These are phyloP conservation scores for Creontiades dilutus DNA, from an alignment of 2,888 invertebrate genomes.

Conservation along the genomic window DNA sequence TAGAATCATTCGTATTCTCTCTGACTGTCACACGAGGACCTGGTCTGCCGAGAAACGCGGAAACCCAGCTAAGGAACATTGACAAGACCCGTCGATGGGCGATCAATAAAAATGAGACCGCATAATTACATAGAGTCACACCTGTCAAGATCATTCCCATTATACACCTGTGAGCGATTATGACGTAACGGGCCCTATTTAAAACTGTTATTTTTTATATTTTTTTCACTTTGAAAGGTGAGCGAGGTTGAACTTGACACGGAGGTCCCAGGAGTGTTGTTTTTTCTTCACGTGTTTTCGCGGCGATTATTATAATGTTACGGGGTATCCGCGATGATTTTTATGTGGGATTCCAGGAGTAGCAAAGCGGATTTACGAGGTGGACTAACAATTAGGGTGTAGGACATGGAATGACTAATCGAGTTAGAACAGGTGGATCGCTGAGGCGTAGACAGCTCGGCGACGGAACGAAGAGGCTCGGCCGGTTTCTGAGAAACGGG, in stretches of 20 bases:
- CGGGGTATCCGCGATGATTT: not conserved
- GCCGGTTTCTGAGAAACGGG: not conserved
- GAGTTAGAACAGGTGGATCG: not conserved
- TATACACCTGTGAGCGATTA: conserved; percentile 46
- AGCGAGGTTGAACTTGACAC: conserved; percentile 12
- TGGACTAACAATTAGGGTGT: not conserved
- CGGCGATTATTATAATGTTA: not conserved
- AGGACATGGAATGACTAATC: not conserved
- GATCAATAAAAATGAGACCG: conserved; percentile 12
- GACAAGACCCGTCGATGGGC: not conserved
- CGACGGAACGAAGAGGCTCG: not conserved
- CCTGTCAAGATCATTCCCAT: conserved; percentile 39
- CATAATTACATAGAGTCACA: conserved; percentile 18
- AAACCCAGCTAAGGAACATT: not conserved
- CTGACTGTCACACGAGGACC: too few relatives aligned
- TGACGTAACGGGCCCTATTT: conserved; percentile 2
- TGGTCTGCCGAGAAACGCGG: too few relatives aligned
- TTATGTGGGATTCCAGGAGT: not conserved
- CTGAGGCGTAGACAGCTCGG: not conserved
- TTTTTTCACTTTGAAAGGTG: conserved; percentile 3
- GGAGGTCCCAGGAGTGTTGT: not conserved
- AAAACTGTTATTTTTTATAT: not conserved
- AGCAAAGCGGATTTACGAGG: not conserved
- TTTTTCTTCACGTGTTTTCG: not conserved
- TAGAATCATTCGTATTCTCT: too few relatives aligned